Evolutionary conservation across 2,888 invertebrate species (phyloP).

Genomic region (Anagyrus pseudococci): DNA sequence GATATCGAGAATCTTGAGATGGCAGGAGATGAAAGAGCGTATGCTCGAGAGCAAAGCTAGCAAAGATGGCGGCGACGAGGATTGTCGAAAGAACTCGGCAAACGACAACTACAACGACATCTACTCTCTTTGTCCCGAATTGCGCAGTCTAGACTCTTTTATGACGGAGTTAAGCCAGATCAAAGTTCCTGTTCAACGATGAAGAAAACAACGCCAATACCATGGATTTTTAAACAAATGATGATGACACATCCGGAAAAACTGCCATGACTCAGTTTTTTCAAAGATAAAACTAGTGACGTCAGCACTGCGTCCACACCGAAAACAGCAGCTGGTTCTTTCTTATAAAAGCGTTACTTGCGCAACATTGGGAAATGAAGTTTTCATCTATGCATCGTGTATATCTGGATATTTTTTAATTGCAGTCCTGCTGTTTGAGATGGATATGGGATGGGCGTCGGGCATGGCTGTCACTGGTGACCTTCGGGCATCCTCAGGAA

Average conservation of each 20-base stretch:
- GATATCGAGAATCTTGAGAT: slow-evolving; percentile 68
- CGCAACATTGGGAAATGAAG: slow-evolving; percentile 4
- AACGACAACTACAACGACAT: slow-evolving; percentile 21
- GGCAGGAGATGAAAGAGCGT: slow-evolving; percentile 61
- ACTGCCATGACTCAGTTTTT: slow-evolving; percentile 35
- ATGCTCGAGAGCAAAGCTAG: slow-evolving; percentile 41
- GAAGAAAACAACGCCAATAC: slow-evolving; percentile 40
- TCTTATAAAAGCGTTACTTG: background rate
- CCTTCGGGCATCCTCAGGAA: slow-evolving; percentile 38
- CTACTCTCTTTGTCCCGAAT: slow-evolving; percentile 63
- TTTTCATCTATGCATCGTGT: slow-evolving; percentile 47
- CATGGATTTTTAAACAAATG: background rate
- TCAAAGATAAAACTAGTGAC: slow-evolving; percentile 1
- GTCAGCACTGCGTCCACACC: background rate
- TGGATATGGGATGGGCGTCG: slow-evolving; percentile 49
- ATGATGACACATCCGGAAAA: slow-evolving; percentile 8
- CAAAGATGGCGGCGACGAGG: slow-evolving; percentile 16
- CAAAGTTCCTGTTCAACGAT: slow-evolving; percentile 63
- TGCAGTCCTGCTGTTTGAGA: slow-evolving; percentile 59
- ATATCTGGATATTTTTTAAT: slow-evolving; percentile 58
- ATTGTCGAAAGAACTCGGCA: slow-evolving; percentile 13
- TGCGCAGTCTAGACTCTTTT: slow-evolving; percentile 71
- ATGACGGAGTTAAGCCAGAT: slow-evolving; percentile 71
- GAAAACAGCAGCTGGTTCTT: background rate
- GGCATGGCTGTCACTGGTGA: slow-evolving; percentile 46